Base-by-base conservation (phyloP, 2,888 invertebrate genomes). In the Sarcophaga carnaria region DNA sequence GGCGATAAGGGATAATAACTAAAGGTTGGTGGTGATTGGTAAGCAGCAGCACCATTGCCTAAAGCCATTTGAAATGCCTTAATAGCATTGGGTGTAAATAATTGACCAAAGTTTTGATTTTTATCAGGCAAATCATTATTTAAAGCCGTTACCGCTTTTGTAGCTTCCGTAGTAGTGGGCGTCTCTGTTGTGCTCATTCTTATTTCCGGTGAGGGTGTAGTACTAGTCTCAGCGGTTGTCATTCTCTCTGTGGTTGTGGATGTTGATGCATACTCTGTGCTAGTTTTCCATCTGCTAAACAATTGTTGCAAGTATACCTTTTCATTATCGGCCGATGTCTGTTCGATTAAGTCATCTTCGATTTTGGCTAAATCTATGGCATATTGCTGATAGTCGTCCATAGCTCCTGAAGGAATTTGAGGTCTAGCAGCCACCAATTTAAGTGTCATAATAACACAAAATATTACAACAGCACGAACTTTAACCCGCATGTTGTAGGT, bases 401-500 rank as follows among this genome's bases (percentile, higher is more conserved):
- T 14, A 4, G 20, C 49, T 12, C 49, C 59, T 11, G 67, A 10
- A 0, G 22, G 17, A 60, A 71, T 17, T 27, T 77, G 59, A 14
- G 76, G 27, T n/a, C 37, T 49, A 2, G 67, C 49, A 60, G 59
- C 45, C 5, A 72, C 72, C 6, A 17, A 6, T 20, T 27, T 80
- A n/a, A 76, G 17, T 12, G 25, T 76, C 17, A 80, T 17, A 54
- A 72, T 45, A 66, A 71, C 2, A 47, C 66, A 77, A 62, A 84
- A 47, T 49, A 59, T 54, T 71, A 49, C 25, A 54, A 54, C 54
- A 3, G 17, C 12, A 54, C 64, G 5, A 25, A 78, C 45, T 25
- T 69, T 67, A 45, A 20, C 5, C 20, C 11, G 14, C 85, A 85
- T 81, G 74, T 75, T 81, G 70, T 74, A 70, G 27, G 81, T 37